These are phyloP conservation scores for Ophiothrix spiculata DNA, from an alignment of 35 echinoderm and acorn worm species.

Conservation along the genomic window DNA sequence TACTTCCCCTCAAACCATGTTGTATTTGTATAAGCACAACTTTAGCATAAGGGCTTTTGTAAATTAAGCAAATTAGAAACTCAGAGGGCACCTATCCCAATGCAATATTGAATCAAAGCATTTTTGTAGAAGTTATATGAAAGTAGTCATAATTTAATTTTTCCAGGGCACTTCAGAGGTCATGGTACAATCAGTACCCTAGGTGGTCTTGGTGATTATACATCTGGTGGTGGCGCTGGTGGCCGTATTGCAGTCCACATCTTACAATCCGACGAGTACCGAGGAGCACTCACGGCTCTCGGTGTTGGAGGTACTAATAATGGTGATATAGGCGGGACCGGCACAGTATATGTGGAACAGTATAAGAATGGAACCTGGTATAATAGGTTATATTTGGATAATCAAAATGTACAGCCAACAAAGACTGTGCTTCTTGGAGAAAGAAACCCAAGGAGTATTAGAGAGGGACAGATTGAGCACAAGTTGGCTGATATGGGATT, in stretches of 20 bases:
- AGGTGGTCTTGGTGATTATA: constrained; percentile 55
- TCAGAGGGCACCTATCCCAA: no score
- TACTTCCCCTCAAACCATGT: no score
- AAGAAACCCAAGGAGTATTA: constrained; percentile 54
- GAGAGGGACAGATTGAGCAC: constrained; percentile 45
- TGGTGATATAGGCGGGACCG: constrained; percentile 63
- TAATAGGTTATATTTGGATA: constrained; percentile 75
- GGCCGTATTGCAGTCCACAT: constrained; percentile 88
- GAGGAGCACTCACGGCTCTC: constrained; percentile 51
- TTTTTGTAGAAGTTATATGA: no score
- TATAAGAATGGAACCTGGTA: constrained; percentile 51
- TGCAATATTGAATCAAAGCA: no score
- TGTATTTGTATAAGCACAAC: no score
- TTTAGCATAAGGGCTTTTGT: no score
- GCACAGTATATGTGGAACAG: constrained; percentile 84
- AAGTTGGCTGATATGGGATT: constrained; percentile 73
- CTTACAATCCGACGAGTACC: constrained; percentile 60
- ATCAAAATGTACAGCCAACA: constrained; percentile 47
- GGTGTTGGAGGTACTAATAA: constrained; percentile 50
- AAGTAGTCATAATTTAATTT: no score
- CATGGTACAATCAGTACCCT: constrained; percentile 65
- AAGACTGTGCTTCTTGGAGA: constrained; percentile 64
- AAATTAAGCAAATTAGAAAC: no score
- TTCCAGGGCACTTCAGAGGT: constrained; percentile 72
- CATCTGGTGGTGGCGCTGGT: constrained; percentile 73